A percentile compares a stretch with the other conserved stretches of the same genome.
These are phyloP conservation scores for Smithornis capensis DNA, from an alignment of 2,113 vertebrate species.

Conservation along the genomic window DNA sequence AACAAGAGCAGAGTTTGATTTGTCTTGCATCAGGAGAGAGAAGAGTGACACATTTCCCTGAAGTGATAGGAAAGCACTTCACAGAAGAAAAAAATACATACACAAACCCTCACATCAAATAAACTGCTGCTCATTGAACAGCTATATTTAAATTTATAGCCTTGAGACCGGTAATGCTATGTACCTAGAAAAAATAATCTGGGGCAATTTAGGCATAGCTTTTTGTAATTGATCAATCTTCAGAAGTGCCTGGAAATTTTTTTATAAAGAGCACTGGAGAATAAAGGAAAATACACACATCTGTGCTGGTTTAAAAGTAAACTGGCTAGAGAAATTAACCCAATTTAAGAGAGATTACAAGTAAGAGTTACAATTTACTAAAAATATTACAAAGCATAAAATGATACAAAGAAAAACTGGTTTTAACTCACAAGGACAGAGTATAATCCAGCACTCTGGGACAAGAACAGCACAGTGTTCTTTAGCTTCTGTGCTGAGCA, in stretches of 20 bases:
- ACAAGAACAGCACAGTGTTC: too few species aligned
- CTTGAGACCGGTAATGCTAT: background rate
- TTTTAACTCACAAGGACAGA: too few species aligned
- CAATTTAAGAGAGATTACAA: too few species aligned
- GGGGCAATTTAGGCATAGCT: background rate
- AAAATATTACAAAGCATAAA: too few species aligned
- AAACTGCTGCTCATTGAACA: background rate
- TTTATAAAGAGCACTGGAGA: background rate
- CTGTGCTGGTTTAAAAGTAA: too few species aligned
- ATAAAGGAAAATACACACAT: background rate
- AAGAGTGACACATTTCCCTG: background rate
- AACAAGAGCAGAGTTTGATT: background rate
- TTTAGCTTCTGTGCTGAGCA: too few species aligned
- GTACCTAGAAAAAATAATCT: background rate
- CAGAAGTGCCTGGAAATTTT: rapidly evolving
- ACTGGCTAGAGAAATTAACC: too few species aligned
- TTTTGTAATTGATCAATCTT: background rate
- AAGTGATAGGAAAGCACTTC: background rate
- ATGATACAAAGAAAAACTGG: too few species aligned
- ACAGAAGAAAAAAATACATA: background rate
- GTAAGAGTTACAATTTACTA: too few species aligned
- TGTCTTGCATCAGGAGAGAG: background rate
- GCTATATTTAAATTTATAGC: background rate
- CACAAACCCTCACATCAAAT: background rate
- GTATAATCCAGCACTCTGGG: too few species aligned